phyloP scores from a whole-genome alignment of 2,888 invertebrate species.

The Hybos culiciformis region DNA sequence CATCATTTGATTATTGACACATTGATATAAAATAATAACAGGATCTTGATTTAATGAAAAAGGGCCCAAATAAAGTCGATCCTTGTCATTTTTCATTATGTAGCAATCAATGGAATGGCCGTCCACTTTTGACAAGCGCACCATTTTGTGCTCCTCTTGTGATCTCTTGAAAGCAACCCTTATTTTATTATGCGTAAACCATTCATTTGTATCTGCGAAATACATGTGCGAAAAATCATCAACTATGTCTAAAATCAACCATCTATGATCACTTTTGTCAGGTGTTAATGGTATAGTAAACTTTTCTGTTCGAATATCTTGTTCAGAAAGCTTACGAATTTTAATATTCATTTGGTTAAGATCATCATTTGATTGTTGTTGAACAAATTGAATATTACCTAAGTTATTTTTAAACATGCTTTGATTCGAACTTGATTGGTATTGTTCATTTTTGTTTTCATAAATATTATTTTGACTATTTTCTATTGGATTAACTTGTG shows the following conservation, averaged over 20 bases:
- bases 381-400: no score
- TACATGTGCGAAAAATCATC: conserved; percentile 35
- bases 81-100: conserved; percentile 24
- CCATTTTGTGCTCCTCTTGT: conserved; percentile 21
- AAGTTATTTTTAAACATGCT: no score
- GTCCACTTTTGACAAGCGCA: conserved; percentile 28
- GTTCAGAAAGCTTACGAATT: conserved; percentile 22
- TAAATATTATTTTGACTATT: not conserved
- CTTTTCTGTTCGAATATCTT: conserved; percentile 16
- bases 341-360: conserved; percentile 24
- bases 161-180: conserved; percentile 23
- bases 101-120: conserved; percentile 28
- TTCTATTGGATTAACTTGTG: not conserved
- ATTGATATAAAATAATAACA: conserved; percentile 28
- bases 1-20: conserved; percentile 31
- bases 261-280: conserved; percentile 24
- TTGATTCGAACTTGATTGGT: no score
- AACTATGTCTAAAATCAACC: conserved; percentile 29
- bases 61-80: conserved; percentile 33
- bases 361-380: no score
- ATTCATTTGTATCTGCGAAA: conserved; percentile 29
- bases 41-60: conserved; percentile 20
- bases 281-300: not conserved
- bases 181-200: conserved; percentile 29
- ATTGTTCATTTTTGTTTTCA: not conserved